These are phyloP conservation scores for Siphonodentalium dalli DNA, from an alignment of 2,888 invertebrate genomes.

Conservation along the genomic window DNA sequence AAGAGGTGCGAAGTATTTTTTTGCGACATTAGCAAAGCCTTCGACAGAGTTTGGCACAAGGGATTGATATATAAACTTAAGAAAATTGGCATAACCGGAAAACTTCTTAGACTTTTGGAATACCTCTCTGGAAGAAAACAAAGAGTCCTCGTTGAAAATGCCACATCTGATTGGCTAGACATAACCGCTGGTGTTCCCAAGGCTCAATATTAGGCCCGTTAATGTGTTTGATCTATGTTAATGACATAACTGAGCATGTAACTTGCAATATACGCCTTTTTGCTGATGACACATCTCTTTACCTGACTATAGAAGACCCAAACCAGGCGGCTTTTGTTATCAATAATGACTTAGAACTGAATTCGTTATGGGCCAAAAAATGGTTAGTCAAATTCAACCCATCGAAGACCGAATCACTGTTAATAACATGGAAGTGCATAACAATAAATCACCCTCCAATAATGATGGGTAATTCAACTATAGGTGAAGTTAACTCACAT, in stretches of 20 bases:
- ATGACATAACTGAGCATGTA: conserved; percentile 1
- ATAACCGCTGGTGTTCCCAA: conserved; percentile 8
- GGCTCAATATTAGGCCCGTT: conserved; percentile 6
- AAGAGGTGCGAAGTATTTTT: conserved; percentile 20
- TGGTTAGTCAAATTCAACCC: too few relatives aligned
- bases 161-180: background rate
- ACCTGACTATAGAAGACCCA: too few relatives aligned
- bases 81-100: background rate
- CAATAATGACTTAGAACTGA: too few relatives aligned
- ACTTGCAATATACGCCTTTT: conserved; percentile 5
- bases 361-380: too few relatives aligned
- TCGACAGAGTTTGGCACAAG: conserved; percentile 21
- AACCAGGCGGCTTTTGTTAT: too few relatives aligned
- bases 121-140: conserved; percentile 5
- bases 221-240: conserved; percentile 6
- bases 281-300: conserved; percentile 9
- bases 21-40: conserved; percentile 23
- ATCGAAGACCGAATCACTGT: too few relatives aligned
- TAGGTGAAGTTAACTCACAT: too few relatives aligned
- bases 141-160: background rate
- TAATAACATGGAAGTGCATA: too few relatives aligned
- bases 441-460: too few relatives aligned
- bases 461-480: too few relatives aligned
- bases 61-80: conserved; percentile 10
- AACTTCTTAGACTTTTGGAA: background rate